Conservation (phyloP, 2,888 invertebrate species). For the Euclidia mi region DNA sequence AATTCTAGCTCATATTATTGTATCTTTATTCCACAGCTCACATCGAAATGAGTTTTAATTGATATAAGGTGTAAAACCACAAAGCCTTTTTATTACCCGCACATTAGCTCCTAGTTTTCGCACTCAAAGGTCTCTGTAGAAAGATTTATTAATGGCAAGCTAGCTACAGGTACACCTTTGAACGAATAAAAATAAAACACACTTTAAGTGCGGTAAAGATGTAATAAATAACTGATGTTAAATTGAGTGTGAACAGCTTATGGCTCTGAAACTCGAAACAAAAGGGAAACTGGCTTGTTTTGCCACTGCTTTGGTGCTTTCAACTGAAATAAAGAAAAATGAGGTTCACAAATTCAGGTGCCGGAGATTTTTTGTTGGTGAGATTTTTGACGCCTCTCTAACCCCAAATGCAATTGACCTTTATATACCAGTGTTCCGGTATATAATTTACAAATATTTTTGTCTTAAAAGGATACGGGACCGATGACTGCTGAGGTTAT, state of each 20-base stretch:
- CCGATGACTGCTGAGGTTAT: too few relatives aligned
- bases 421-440: too few relatives aligned
- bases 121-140: slow-evolving; percentile 70
- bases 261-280: slow-evolving; percentile 77
- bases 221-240: slow-evolving; percentile 87
- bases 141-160: slow-evolving; percentile 72
- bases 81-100: slow-evolving; percentile 66
- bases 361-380: slow-evolving; percentile 3
- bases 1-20: background rate
- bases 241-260: slow-evolving; percentile 87
- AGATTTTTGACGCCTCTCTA: background rate
- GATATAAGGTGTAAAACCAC: slow-evolving; percentile 40
- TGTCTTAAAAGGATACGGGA: too few relatives aligned
- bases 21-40: background rate
- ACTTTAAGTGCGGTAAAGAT: slow-evolving; percentile 80
- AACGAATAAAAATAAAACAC: slow-evolving; percentile 77
- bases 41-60: slow-evolving; percentile 30
- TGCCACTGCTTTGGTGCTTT: slow-evolving; percentile 51
- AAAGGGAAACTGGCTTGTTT: slow-evolving; percentile 67
- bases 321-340: slow-evolving; percentile 28
- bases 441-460: too few relatives aligned
- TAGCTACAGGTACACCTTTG: slow-evolving; percentile 69
- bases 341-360: slow-evolving; percentile 22
- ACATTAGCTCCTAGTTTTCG: slow-evolving; percentile 75
- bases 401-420: too few relatives aligned